Percentiles rank a stretch among this genome's conserved stretches.
Conservation (phyloP, 2,888 invertebrate genomes). For the Metallyticus violacea region DNA sequence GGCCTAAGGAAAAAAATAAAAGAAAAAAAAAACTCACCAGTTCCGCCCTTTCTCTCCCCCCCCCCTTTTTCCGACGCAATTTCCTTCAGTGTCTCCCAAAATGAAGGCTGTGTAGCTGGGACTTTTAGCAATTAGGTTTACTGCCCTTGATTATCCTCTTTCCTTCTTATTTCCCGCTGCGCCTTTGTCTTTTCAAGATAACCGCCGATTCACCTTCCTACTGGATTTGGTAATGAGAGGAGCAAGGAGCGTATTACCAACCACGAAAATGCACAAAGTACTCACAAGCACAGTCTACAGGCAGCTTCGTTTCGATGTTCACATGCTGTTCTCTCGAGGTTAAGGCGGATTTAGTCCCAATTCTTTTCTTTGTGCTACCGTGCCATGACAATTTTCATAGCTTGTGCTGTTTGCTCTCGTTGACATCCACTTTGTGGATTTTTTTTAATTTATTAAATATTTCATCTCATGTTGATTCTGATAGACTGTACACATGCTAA, state of each 20-base stretch:
- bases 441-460: too few relatives aligned
- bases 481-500: too few relatives aligned
- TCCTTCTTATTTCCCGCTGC: not conserved
- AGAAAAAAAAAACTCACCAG: not conserved
- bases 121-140: conserved; percentile 5
- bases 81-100: conserved; percentile 14
- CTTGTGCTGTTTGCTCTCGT: too few relatives aligned
- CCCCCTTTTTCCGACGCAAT: conserved; percentile 2
- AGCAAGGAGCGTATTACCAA: too few relatives aligned
- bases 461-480: too few relatives aligned
- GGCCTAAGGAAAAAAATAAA: too few relatives aligned
- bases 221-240: not conserved
- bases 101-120: not conserved
- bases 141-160: conserved; percentile 6
- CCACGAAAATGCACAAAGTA: too few relatives aligned
- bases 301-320: not conserved
- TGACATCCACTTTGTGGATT: too few relatives aligned
- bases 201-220: not conserved
- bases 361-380: too few relatives aligned
- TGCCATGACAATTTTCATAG: too few relatives aligned
- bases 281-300: too few relatives aligned
- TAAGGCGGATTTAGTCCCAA: not conserved
- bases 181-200: not conserved
- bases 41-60: not conserved
- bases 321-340: not conserved